phyloP scores from a whole-genome alignment of 2,797 vertebrate species.

The Myripristis murdjan region DNA sequence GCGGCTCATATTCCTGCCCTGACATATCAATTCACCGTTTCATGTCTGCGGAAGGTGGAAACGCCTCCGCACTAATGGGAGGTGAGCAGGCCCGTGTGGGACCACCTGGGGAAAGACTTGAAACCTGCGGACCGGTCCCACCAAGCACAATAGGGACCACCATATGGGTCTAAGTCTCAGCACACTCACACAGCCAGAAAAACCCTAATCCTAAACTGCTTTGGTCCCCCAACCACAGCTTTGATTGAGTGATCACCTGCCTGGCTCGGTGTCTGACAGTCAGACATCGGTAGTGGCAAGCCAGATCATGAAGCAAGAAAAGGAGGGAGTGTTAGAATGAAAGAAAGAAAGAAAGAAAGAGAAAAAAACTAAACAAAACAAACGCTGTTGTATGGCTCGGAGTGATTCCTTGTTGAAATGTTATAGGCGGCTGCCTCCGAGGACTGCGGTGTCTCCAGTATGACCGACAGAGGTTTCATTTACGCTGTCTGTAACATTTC shows the following conservation, averaged over 20 bases:
- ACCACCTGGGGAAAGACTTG: constrained; percentile 43
- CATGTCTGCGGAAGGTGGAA: constrained; percentile 43
- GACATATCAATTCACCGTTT: constrained; percentile 56
- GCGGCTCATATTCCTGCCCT: constrained; percentile 55
- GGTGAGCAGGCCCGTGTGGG: constrained; percentile 49
- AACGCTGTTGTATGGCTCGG: constrained; percentile 30
- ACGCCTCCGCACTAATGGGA: constrained; percentile 33
- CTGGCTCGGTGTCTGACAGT: background rate
- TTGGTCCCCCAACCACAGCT: constrained; percentile 7
- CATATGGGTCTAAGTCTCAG: constrained; percentile 41
- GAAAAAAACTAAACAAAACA: constrained; percentile 8
- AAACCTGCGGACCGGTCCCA: constrained; percentile 25
- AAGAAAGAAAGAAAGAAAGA: background rate
- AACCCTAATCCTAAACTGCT: constrained; percentile 32
- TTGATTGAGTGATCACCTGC: constrained; percentile 17
- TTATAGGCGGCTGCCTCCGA: constrained; percentile 13
- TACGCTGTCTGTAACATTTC: constrained; percentile 52
- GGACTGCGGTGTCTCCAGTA: constrained; percentile 37
- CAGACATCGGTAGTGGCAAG: constrained; percentile 11
- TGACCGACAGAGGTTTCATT: constrained; percentile 51
- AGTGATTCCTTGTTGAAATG: constrained; percentile 63
- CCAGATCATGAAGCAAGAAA: constrained; percentile 4
- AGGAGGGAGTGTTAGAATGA: too few species aligned
- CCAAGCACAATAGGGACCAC: constrained; percentile 60
- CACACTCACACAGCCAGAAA: too few species aligned